Evolutionary conservation across 2,113 vertebrate species (phyloP).

Genomic region (Tretioscincus oriximinensis): DNA sequence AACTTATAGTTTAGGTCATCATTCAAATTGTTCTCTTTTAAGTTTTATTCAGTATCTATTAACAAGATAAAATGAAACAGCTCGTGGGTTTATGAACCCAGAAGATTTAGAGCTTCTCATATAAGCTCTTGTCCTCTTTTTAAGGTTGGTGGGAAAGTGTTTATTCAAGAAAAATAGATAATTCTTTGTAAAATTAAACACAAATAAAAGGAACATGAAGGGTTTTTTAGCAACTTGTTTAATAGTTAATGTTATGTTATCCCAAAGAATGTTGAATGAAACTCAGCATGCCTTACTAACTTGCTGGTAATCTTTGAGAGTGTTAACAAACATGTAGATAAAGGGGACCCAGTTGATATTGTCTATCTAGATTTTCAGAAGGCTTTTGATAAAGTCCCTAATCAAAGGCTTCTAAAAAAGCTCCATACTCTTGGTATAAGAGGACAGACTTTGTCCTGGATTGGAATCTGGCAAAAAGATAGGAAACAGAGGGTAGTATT

Average conservation of each 20-base stretch:
- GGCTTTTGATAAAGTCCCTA: too few species aligned
- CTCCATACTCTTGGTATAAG: too few species aligned
- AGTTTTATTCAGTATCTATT: background rate
- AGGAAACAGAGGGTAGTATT: too few species aligned
- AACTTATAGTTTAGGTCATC: background rate
- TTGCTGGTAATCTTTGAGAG: too few species aligned
- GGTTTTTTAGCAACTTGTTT: slow-evolving; percentile 3
- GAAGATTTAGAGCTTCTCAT: background rate
- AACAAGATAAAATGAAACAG: background rate
- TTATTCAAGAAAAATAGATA: background rate
- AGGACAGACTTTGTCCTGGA: too few species aligned
- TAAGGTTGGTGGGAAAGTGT: background rate
- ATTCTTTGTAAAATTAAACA: background rate
- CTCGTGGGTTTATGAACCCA: background rate
- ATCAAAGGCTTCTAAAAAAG: too few species aligned
- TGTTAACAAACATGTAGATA: too few species aligned
- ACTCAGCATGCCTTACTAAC: too few species aligned
- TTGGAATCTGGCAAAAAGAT: too few species aligned
- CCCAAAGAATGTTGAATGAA: slow-evolving; percentile 4
- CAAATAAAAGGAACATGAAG: background rate
- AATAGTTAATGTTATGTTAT: slow-evolving; percentile 7
- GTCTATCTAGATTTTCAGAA: too few species aligned
- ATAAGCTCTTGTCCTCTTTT: background rate
- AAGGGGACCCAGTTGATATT: too few species aligned
- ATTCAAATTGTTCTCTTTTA: background rate